These are phyloP conservation scores for Brachyrhaphis roseni DNA, from an alignment of 2,797 vertebrate genomes.

Conservation along the genomic window DNA sequence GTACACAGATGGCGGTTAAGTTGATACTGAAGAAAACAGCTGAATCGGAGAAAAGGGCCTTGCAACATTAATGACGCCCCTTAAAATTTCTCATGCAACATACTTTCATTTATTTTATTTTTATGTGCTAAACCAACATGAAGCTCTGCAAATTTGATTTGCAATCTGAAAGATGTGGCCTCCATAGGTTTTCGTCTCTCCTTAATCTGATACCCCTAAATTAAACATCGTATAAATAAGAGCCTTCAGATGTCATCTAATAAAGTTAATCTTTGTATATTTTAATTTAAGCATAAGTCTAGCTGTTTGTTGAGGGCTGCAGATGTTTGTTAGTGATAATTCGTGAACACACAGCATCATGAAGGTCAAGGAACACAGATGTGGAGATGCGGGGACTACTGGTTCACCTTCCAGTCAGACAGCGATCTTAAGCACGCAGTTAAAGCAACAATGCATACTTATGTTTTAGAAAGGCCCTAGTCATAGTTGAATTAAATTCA, in stretches of 20 bases:
- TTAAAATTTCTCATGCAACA: background rate
- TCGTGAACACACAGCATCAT: too few species aligned
- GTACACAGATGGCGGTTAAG: background rate
- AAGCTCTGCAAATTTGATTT: background rate
- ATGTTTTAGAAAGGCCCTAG: too few species aligned
- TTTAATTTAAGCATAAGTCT: background rate
- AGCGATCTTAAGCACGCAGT: background rate
- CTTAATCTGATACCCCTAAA: background rate
- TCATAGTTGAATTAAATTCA: too few species aligned
- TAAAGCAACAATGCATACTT: background rate
- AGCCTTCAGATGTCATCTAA: background rate
- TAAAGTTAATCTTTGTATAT: background rate
- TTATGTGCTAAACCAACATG: background rate
- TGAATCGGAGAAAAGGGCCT: background rate
- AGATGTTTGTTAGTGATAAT: too few species aligned
- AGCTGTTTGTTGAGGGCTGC: background rate
- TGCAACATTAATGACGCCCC: background rate
- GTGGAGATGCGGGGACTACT: background rate
- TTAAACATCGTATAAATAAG: background rate
- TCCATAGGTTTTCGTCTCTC: background rate
- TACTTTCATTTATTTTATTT: background rate
- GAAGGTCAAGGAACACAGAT: too few species aligned
- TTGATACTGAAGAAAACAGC: background rate
- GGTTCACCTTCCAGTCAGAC: background rate
- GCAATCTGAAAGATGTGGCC: background rate